These are phyloP conservation scores for Pelobates cultripes DNA, from an alignment of 2,797 vertebrate genomes.

Conservation along the genomic window DNA sequence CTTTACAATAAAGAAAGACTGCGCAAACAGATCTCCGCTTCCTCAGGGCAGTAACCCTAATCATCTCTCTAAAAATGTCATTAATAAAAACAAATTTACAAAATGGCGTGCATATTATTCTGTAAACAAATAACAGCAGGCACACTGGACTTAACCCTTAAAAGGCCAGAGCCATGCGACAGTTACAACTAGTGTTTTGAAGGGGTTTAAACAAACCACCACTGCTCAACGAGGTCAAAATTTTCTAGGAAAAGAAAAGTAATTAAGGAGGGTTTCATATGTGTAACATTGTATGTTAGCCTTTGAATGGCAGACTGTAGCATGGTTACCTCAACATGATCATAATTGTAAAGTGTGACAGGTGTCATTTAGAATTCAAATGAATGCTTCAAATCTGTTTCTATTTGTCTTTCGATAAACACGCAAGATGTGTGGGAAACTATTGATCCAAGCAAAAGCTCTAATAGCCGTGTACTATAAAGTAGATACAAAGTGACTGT, in stretches of 20 bases:
- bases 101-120: background rate
- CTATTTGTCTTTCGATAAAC: background rate
- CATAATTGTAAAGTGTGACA: background rate
- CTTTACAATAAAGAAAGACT: background rate
- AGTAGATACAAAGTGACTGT: slow-evolving; percentile 17
- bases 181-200: no score
- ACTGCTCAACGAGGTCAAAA: background rate
- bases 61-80: background rate
- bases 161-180: no score
- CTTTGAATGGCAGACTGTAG: background rate
- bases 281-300: no score
- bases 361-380: background rate
- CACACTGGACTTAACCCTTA: background rate
- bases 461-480: background rate
- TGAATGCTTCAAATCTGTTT: background rate
- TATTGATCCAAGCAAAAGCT: background rate
- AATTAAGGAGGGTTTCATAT: no score
- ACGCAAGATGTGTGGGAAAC: background rate
- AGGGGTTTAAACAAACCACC: no score
- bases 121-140: background rate
- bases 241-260: background rate
- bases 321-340: background rate
- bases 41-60: background rate
- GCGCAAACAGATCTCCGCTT: background rate
- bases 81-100: background rate